Evolutionary conservation across 2,113 vertebrate species (phyloP).

Genomic region (Catharus fuscescens): DNA sequence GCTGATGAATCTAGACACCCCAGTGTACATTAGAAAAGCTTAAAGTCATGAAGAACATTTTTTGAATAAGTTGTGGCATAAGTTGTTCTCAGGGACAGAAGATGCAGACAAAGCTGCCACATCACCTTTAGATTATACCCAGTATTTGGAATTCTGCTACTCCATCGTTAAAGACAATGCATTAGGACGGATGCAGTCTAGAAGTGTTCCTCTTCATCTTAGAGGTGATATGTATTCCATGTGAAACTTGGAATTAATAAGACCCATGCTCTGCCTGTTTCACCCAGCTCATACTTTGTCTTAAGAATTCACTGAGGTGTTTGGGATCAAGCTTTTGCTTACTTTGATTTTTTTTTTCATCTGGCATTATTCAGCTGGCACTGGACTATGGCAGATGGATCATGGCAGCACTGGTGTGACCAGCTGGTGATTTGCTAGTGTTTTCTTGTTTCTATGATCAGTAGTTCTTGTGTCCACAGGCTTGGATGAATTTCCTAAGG

Average conservation of each 20-base stretch:
- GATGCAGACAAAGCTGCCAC: not conserved
- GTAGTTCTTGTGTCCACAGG: not conserved
- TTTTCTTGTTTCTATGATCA: not conserved
- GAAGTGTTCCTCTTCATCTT: not conserved
- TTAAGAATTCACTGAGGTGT: not conserved
- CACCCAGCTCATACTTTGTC: not conserved
- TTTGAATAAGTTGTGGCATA: not conserved
- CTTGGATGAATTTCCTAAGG: not conserved
- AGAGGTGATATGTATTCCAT: not conserved
- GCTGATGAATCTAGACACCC: not conserved
- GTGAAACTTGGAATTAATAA: not conserved
- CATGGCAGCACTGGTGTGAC: not conserved
- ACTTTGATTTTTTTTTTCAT: not conserved
- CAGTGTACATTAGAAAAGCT: not conserved
- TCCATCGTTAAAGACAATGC: not conserved
- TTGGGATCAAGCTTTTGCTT: not conserved
- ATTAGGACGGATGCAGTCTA: not conserved
- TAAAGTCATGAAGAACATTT: not conserved
- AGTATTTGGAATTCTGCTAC: not conserved
- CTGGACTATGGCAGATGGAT: not conserved
- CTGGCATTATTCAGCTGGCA: not conserved
- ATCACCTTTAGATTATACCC: not conserved
- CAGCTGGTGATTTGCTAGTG: not conserved
- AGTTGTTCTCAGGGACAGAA: not conserved
- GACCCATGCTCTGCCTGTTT: not conserved